A percentile compares a stretch with the other conserved stretches of the same genome.
phyloP scores from a whole-genome alignment of 1,140 invertebrate species.

The Drosophila navojoa region DNA sequence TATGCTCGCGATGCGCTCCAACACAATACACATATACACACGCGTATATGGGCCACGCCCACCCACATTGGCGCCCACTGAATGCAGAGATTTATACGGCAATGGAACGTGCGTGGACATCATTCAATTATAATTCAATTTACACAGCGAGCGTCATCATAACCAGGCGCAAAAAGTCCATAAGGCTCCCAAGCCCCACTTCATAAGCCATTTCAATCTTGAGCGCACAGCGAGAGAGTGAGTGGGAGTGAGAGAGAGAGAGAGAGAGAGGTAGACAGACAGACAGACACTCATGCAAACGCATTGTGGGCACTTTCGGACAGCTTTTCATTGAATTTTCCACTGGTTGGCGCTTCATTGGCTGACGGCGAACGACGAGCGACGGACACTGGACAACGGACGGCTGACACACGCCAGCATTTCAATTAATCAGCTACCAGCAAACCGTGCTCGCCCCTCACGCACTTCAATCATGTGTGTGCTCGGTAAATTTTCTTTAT shows the following conservation, averaged over 20 bases:
- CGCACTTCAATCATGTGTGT: slow-evolving; percentile 30
- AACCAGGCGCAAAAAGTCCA: slow-evolving; percentile 27
- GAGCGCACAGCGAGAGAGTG: not conserved
- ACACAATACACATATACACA: not conserved
- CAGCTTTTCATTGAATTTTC: slow-evolving; percentile 47
- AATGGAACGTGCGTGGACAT: slow-evolving; percentile 34
- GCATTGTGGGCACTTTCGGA: slow-evolving; percentile 38
- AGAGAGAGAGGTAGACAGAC: not conserved
- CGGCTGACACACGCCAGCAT: slow-evolving; percentile 55
- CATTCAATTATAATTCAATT: slow-evolving; percentile 72
- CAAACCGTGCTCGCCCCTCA: not conserved
- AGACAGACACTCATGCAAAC: not conserved
- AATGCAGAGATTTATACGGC: not conserved
- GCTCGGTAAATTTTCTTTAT: slow-evolving; percentile 40
- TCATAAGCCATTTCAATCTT: slow-evolving; percentile 26
- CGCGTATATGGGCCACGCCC: not conserved
- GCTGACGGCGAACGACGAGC: slow-evolving; percentile 31
- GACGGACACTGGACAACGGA: slow-evolving; percentile 3
- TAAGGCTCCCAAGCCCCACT: slow-evolving; percentile 14
- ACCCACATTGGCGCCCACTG: not conserved
- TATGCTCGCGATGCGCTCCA: not conserved
- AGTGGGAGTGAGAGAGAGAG: not conserved
- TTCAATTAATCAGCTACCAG: slow-evolving; percentile 65
- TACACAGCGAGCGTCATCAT: slow-evolving; percentile 40
- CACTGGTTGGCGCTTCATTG: slow-evolving; percentile 60